Conservation (phyloP, 2,797 vertebrate species). For the Coccyzus lansbergi region DNA sequence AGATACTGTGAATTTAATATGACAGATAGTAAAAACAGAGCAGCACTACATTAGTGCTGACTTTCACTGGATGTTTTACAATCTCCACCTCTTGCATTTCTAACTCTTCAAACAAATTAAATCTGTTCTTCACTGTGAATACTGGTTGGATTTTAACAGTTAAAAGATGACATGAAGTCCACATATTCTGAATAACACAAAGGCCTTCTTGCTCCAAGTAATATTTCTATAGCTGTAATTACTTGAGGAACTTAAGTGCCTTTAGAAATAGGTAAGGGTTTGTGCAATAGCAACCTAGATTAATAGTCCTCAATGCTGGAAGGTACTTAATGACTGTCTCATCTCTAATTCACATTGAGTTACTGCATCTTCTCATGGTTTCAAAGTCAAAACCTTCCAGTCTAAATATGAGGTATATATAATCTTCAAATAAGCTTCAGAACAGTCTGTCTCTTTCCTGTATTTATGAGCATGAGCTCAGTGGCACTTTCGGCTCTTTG, state of each 20-base stretch:
- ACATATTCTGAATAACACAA: not conserved
- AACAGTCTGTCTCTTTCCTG: not conserved
- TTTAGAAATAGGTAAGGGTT: not conserved
- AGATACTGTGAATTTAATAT: not conserved
- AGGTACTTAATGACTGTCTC: not conserved
- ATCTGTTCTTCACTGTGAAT: not conserved
- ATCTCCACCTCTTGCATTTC: not conserved
- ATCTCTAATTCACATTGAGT: not conserved
- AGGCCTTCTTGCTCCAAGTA: not conserved
- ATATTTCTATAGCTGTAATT: not conserved
- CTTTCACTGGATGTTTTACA: not conserved
- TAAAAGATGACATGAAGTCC: not conserved
- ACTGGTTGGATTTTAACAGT: not conserved
- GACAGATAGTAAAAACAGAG: not conserved
- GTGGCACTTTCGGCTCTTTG: not conserved
- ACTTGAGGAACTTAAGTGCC: not conserved
- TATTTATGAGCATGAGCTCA: not conserved
- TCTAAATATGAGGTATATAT: conserved; percentile 5
- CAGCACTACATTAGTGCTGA: not conserved
- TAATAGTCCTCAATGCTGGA: not conserved
- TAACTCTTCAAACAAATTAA: not conserved
- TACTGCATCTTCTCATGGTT: not conserved
- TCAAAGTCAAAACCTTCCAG: not conserved
- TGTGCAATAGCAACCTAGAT: not conserved
- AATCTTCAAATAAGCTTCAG: conserved; percentile 19